Percentiles rank a stretch among this genome's conserved stretches.
Evolutionary conservation across 2,888 invertebrate genomes (phyloP).

Genomic region (Camptogramma bilineatum): DNA sequence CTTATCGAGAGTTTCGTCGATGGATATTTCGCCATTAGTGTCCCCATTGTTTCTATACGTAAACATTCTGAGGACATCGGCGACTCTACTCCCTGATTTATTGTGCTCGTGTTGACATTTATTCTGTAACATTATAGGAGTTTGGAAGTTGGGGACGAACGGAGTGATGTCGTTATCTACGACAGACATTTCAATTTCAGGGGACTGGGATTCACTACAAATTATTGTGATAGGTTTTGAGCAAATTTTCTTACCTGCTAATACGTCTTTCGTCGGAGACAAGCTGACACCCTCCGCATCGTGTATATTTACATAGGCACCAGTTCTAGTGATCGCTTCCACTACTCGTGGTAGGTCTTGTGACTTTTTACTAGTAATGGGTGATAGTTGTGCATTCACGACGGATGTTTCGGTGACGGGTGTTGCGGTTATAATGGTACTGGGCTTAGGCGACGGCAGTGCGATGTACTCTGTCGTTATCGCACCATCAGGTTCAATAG

Average conservation of each 20-base stretch:
- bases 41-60: conserved; percentile 66
- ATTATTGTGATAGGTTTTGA: conserved; percentile 59
- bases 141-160: conserved; percentile 80
- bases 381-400: conserved; percentile 56
- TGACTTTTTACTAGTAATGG: conserved; percentile 61
- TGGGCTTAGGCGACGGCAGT: conserved; percentile 84
- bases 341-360: conserved; percentile 75
- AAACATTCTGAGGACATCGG: conserved; percentile 81
- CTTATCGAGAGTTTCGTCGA: conserved; percentile 57
- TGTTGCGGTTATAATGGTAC: conserved; percentile 87
- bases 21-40: conserved; percentile 50
- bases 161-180: conserved; percentile 69
- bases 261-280: conserved; percentile 86
- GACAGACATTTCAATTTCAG: conserved; percentile 56
- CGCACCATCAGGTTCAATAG: conserved; percentile 72
- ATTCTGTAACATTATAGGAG: conserved; percentile 74
- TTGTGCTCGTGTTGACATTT: conserved; percentile 63
- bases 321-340: conserved; percentile 81
- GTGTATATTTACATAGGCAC: conserved; percentile 90
- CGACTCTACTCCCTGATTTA: conserved; percentile 70
- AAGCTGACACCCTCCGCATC: conserved; percentile 86
- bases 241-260: conserved; percentile 88
- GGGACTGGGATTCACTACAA: conserved; percentile 52
- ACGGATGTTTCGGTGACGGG: conserved; percentile 70
- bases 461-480: conserved; percentile 85